A percentile compares a stretch with the other conserved stretches of the same genome.
Evolutionary conservation across 2,888 invertebrate genomes (phyloP).

Genomic region (Cheilosia vernalis): DNA sequence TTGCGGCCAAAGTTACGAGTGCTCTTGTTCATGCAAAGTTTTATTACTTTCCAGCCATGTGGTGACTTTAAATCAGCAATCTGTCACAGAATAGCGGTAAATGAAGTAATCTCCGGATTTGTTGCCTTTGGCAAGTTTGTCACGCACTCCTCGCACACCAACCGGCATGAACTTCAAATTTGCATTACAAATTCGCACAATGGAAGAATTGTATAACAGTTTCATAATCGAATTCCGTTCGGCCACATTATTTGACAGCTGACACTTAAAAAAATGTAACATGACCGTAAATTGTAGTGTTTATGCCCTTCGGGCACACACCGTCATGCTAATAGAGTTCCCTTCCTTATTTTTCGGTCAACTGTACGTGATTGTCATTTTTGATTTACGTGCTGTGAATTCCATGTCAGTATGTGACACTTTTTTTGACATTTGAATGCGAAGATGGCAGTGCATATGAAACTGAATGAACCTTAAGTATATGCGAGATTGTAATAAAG

Average conservation of each 20-base stretch:
- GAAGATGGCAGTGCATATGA: not conserved
- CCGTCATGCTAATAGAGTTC: conserved; percentile 17
- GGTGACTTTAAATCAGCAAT: conserved; percentile 1
- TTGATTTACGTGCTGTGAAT: not conserved
- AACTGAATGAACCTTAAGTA: not conserved
- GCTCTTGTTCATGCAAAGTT: not conserved
- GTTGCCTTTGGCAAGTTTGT: conserved; percentile 11
- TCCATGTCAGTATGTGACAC: conserved; percentile 1
- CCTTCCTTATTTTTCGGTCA: not conserved
- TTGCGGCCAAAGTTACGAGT: not conserved
- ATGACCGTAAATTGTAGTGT: conserved; percentile 45
- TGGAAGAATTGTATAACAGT: conserved; percentile 20
- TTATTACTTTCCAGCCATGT: conserved; percentile 12
- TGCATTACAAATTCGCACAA: conserved; percentile 31
- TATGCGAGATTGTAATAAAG: not conserved
- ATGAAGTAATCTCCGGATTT: not conserved
- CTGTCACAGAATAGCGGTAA: not conserved
- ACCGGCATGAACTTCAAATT: conserved; percentile 19
- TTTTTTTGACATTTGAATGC: not conserved
- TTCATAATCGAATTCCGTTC: conserved; percentile 43
- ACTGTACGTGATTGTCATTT: not conserved
- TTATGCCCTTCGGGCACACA: conserved; percentile 29
- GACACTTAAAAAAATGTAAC: conserved; percentile 45
- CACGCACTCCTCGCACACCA: conserved; percentile 12
- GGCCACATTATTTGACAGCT: not conserved